Evolutionary conservation across 2,888 invertebrate genomes (phyloP), one percentile per base, ranked within the genome.

Genomic region (Icerya purchasi): DNA sequence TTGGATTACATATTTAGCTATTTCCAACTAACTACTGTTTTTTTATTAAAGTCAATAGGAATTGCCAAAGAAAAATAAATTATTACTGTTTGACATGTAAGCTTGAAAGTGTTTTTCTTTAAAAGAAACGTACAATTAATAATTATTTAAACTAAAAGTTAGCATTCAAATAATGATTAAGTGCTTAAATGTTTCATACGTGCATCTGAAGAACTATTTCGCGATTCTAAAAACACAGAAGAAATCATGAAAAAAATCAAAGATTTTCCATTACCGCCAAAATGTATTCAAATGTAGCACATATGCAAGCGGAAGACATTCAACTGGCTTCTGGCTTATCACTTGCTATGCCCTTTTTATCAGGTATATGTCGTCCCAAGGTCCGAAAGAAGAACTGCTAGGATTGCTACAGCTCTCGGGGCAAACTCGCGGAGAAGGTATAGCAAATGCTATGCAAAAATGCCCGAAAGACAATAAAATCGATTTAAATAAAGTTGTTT

Each of bases 181-280:
- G 36, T 36, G 14, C 36, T 8, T 36, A 36, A 36, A 36, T 36
- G 62, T 58, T 66, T 65, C 54, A 64, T 65, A 65, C 51, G 52
- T 62, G 65, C 63, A 64, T 64, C 65, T 56, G 65, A 67, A 65
- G 63, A 66, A 62, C 67, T 67, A 56, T 67, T 67, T 67, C 64
- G 64, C 60, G 65, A 67, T 66, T 67, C 66, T 54, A 67, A 67
- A 63, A 68, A 66, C 63, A 65, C 66, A 67, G 49, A 62, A 64
- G 63, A 65, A 63, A 63, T 65, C 56, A 55, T 55, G 24, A 60
- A 53, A 55, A 50, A 51, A 60, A 56, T 60, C 50, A 60, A 59
- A 59, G 56, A 60, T 56, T 60, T 59, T 50, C 60, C 63, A 60
- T 58, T 64, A 66, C 60, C 59, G 62, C 61, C 62, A 65, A 67